phyloP scores from a whole-genome alignment of 2,888 invertebrate species.

The Dolomedes plantarius region DNA sequence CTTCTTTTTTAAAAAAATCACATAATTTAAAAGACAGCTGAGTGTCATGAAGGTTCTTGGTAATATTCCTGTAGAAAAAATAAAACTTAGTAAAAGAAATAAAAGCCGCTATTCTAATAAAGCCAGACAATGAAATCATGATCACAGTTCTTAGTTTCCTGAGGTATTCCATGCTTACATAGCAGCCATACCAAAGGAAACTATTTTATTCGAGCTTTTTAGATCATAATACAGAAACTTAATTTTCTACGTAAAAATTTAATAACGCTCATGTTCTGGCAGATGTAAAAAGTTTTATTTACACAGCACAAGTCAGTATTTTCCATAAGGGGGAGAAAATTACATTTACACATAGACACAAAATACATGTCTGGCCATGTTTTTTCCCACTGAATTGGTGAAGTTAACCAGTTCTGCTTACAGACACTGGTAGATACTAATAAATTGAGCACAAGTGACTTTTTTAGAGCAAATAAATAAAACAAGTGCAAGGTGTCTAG shows the following conservation, averaged over 20 bases:
- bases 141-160: conserved; percentile 8
- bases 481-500: conserved; percentile 50
- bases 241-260: conserved; percentile 40
- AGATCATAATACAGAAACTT: conserved; percentile 20
- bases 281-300: conserved; percentile 72
- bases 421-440: conserved; percentile 51
- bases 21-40: no score
- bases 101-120: no score
- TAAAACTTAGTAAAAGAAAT: no score
- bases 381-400: conserved; percentile 64
- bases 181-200: not conserved
- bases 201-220: conserved; percentile 8
- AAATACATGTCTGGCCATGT: conserved; percentile 67
- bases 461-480: conserved; percentile 26
- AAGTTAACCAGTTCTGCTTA: conserved; percentile 53
- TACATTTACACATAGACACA: conserved; percentile 69
- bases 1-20: no score
- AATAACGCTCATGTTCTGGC: conserved; percentile 57
- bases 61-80: no score
- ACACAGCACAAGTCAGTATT: conserved; percentile 72
- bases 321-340: conserved; percentile 50
- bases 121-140: not conserved
- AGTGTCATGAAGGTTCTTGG: no score
- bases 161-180: not conserved
- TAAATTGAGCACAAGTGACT: conserved; percentile 61